phyloP scores from a whole-genome alignment of 1,140 invertebrate genomes.

The Drosophila dunni region DNA sequence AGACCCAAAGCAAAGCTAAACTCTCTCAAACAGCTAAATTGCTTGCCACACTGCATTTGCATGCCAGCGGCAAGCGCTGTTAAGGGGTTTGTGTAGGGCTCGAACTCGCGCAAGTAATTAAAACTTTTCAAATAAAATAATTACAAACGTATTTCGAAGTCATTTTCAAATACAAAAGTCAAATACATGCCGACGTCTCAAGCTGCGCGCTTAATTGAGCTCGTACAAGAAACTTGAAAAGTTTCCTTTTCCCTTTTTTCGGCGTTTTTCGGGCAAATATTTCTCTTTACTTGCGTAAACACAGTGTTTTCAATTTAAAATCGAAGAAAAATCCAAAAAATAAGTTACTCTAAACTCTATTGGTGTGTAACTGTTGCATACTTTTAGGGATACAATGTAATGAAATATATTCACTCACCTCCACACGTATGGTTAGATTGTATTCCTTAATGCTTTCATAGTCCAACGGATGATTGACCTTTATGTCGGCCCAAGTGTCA shows the following conservation, averaged over 20 bases:
- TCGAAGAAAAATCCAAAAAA: not conserved
- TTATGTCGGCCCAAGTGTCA: conserved; percentile 96
- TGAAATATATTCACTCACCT: conserved; percentile 87
- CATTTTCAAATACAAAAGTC: conserved; percentile 75
- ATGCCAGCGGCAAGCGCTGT: not conserved
- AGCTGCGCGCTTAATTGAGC: conserved; percentile 64
- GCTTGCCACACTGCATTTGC: conserved; percentile 16
- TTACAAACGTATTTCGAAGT: conserved; percentile 72
- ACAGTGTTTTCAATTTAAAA: conserved; percentile 3
- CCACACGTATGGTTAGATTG: conserved; percentile 97
- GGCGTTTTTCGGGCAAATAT: not conserved
- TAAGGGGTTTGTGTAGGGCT: too few relatives aligned
- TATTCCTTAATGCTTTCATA: conserved; percentile 98
- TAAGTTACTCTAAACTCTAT: too few relatives aligned
- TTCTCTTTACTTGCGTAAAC: not conserved
- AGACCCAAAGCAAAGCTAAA: conserved; percentile 15
- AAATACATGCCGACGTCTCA: conserved; percentile 60
- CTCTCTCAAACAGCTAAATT: conserved; percentile 18
- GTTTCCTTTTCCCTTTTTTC: conserved; percentile 30
- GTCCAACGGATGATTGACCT: conserved; percentile 97
- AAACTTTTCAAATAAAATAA: conserved; percentile 83
- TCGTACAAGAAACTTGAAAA: conserved; percentile 43
- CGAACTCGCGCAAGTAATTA: conserved; percentile 73
- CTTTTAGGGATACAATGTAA: too few relatives aligned
- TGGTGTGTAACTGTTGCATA: too few relatives aligned